Conservation (phyloP, 2,797 vertebrate genomes). For the Malacoctenus gilli region DNA sequence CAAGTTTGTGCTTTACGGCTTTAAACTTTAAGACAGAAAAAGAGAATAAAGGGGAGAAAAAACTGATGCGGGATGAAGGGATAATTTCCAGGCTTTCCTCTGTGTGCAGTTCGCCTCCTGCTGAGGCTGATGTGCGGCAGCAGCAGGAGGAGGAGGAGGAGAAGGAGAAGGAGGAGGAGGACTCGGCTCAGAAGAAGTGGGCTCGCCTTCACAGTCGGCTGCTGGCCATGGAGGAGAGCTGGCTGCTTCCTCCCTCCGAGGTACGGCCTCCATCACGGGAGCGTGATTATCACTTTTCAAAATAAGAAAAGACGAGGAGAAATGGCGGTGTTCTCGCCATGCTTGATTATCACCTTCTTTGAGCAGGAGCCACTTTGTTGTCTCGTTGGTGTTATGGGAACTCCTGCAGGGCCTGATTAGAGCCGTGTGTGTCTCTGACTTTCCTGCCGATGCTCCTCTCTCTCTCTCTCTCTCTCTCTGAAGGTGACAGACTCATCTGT, state of each 20-base stretch:
- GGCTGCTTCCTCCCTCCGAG: slow-evolving; percentile 55
- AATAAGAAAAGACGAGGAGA: slow-evolving; percentile 20
- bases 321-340: slow-evolving; percentile 26
- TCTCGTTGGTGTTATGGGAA: slow-evolving; percentile 47
- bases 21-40: too few species aligned
- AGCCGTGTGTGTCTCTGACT: slow-evolving; percentile 16
- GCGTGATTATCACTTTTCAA: slow-evolving; percentile 63
- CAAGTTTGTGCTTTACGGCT: too few species aligned
- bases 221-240: slow-evolving; percentile 56
- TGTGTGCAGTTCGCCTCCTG: slow-evolving; percentile 56
- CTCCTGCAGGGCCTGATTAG: slow-evolving; percentile 57
- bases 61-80: too few species aligned
- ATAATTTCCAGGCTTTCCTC: slow-evolving; percentile 8
- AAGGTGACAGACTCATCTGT: slow-evolving; percentile 82
- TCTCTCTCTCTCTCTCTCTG: slow-evolving; percentile 28
- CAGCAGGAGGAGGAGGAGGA: too few species aligned
- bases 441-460: slow-evolving; percentile 19
- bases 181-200: slow-evolving; percentile 69
- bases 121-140: slow-evolving; percentile 31
- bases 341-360: slow-evolving; percentile 72
- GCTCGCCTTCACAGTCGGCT: slow-evolving; percentile 64
- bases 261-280: slow-evolving; percentile 37
- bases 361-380: slow-evolving; percentile 56
- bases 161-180: too few species aligned
- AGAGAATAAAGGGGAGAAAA: too few species aligned